A percentile compares a stretch with the other conserved stretches of the same genome.
phyloP scores from a whole-genome alignment of 2,888 invertebrate species.

The Seira ritae region DNA sequence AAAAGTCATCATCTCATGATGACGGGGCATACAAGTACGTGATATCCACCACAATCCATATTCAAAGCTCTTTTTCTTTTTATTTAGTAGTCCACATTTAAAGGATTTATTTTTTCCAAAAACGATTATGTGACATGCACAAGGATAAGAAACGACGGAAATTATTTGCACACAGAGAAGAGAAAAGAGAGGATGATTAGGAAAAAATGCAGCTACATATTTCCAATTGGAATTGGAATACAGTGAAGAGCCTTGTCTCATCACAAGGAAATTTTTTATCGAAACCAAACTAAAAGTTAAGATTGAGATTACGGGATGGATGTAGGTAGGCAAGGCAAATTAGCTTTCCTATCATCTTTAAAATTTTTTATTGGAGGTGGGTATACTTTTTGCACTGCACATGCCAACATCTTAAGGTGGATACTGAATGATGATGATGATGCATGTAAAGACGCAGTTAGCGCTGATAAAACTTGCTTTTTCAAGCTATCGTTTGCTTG shows the following conservation, averaged over 20 bases:
- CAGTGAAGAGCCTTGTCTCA: neutral
- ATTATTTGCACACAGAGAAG: neutral
- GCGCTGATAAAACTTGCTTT: neutral
- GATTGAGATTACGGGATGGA: too few species aligned
- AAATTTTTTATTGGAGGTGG: too few species aligned
- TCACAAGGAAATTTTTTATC: neutral
- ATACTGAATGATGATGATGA: too few species aligned
- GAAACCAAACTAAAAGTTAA: neutral
- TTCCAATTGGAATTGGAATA: neutral
- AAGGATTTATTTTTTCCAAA: neutral
- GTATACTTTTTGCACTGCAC: too few species aligned
- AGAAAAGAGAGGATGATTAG: neutral
- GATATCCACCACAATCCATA: neutral
- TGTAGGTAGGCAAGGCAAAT: too few species aligned
- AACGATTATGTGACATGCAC: neutral
- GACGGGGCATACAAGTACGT: neutral
- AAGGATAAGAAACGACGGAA: conserved; percentile 16
- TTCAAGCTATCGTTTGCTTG: neutral
- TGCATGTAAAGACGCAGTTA: neutral
- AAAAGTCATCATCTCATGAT: conserved; percentile 11
- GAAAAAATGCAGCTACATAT: neutral
- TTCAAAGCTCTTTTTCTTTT: neutral
- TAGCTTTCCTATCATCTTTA: too few species aligned
- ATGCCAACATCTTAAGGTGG: too few species aligned
- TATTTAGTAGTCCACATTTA: conserved; percentile 1